Base-by-base conservation (phyloP, 2,888 invertebrate genomes). In the Rhaphigaster nebulosa region DNA sequence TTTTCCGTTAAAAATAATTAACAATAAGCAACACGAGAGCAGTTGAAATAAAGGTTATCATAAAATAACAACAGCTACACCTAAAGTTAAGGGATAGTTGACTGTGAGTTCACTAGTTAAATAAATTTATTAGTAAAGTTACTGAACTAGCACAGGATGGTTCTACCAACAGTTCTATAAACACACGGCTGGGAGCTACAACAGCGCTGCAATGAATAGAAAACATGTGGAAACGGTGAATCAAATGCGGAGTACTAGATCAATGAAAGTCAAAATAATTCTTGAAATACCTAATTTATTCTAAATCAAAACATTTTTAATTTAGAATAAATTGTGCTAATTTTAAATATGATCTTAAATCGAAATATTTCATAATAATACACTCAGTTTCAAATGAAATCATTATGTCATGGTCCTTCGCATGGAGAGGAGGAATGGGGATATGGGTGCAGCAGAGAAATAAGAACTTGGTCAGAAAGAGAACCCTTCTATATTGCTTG, bases 111-210 rank as follows among this genome's bases (percentile, higher is more conserved):
- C 20, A 76, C 70, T 38, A 76, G 70, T 76, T 76, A 23, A 76
- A 76, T 76, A 76, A 76, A 76, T 76, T 76, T 76, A 76, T 34
- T 76, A 38, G 70, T 8, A 20, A 38, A 76, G 70, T 76, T 76
- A 34, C 70, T 20, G 20, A 76, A 76, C 70, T 76, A 38, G 34
- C 34, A 2, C 34, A 76, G 38, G 15, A 76, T 38, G 70, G 65
- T 29, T 29, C 65, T 29, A 65, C 70, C 20, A 76, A 76, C 70
- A 76, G 70, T 38, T 76, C 34, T 76, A 38, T 76, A 34, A 76
- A 76, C 70, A 76, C 70, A 38, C 20, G 70, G 70, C 1, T 1
- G 8, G 34, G 6, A 38, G 38, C 70, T 76, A 76, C 70, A 65
- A 65, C 18, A n/a, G 10, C 60, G 0, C 18, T 29, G 29, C 65